Evolutionary conservation across 2,888 invertebrate species (phyloP).

Genomic region (Eupithecia subfuscata): DNA sequence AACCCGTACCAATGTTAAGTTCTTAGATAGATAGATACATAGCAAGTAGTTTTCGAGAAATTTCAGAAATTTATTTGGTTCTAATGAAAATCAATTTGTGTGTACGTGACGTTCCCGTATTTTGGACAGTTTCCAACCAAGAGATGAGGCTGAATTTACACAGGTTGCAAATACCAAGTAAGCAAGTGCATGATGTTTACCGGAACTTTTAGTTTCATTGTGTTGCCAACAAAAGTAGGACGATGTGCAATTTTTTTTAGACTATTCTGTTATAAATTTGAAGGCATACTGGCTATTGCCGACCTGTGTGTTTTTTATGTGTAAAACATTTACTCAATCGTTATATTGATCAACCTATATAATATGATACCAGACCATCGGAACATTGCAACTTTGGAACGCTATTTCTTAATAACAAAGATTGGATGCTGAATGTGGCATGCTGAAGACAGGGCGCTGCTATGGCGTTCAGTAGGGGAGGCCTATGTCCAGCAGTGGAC

Average conservation of each 20-base stretch:
- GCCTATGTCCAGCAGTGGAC: too few relatives aligned
- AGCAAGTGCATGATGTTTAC: not conserved
- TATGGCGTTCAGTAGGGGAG: too few relatives aligned
- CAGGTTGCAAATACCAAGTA: not conserved
- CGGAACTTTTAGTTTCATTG: too few relatives aligned
- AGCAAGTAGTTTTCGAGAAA: not conserved
- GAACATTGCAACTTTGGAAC: not conserved
- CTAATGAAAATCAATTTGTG: conserved; percentile 36
- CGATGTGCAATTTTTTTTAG: too few relatives aligned
- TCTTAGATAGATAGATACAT: not conserved
- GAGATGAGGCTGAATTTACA: conserved; percentile 14
- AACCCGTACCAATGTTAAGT: not conserved
- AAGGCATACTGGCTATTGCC: not conserved
- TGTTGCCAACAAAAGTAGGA: not conserved
- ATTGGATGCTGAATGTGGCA: too few relatives aligned
- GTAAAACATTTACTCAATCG: too few relatives aligned
- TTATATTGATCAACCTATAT: too few relatives aligned
- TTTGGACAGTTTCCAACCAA: conserved; percentile 39
- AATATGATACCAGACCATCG: not conserved
- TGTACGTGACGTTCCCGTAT: conserved; percentile 21
- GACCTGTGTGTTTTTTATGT: not conserved
- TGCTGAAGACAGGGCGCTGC: too few relatives aligned
- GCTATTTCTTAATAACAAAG: not conserved
- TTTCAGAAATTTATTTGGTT: conserved; percentile 9
- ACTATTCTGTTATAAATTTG: too few relatives aligned